Base-by-base conservation (phyloP, 2,888 invertebrate genomes). In the Helleia helle region DNA sequence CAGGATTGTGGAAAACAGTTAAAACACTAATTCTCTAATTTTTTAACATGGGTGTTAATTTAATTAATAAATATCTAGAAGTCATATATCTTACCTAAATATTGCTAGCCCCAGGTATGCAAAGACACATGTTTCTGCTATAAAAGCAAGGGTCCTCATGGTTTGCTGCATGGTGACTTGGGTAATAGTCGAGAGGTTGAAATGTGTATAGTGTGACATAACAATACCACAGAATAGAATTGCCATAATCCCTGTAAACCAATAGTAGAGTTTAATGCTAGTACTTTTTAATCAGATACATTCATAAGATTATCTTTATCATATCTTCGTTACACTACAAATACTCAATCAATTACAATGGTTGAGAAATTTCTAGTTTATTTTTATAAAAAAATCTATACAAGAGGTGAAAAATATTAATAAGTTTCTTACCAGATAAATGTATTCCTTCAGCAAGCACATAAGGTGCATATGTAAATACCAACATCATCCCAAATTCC, bases 151-250 rank as follows among this genome's bases (percentile, higher is more conserved):
- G 0, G 99, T 99, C 60, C 97, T 88, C 90, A 99, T 95, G 0
- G 98, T 99, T 76, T 99, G 98, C 71, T 99, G 98, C 93, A 99
- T 98, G 2, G 99, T 99, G 38, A 99, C 97, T 85, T 99, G 99
- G 0, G 99, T 98, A 12, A 99, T 94, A 0, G 99, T 98, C 1
- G 98, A 98, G 29, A 99, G 84, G 74, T 99, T 99, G 65, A 95
- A 96, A 86, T 99, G 99, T 8, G 99, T 99, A 72, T 99, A 99
- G 73, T 99, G 99, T 0, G 98, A 98, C 99, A 99, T 99, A 1
- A 98, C 97, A 63, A 99, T 96, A 4, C 99, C 99, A 83, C 97
- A 97, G 71, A 99, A 98, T 54, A 99, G 80, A 61, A 99, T 99
- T 4, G 99, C 98, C 99, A 99, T 99, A 44, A 99, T 99, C 47